These are phyloP conservation scores for Lutraria lutraria DNA, from an alignment of 2,888 invertebrate species.

Conservation along the genomic window DNA sequence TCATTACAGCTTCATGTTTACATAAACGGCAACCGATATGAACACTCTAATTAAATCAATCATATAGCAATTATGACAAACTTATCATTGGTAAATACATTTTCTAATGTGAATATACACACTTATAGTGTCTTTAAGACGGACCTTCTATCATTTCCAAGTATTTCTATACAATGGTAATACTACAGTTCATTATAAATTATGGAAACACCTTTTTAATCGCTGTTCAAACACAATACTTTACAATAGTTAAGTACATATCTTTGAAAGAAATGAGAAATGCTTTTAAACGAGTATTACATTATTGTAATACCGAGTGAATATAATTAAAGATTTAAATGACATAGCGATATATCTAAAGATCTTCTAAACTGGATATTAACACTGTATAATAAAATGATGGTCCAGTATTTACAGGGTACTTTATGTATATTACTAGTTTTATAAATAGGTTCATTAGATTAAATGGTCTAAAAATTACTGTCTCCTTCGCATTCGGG, in stretches of 20 bases:
- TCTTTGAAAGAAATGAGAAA: background rate
- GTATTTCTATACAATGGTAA: background rate
- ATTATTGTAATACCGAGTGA: background rate
- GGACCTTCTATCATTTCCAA: background rate
- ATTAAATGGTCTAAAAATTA: too few species aligned
- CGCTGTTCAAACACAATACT: background rate
- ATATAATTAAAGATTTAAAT: background rate
- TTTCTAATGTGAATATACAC: background rate
- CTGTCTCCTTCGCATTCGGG: too few species aligned
- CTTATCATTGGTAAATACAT: background rate
- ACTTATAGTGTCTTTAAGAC: background rate
- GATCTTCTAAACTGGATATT: background rate
- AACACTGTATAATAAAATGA: background rate
- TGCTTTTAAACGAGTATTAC: background rate
- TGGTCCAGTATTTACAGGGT: background rate
- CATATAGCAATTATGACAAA: conserved; percentile 1
- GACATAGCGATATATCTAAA: background rate
- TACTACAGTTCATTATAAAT: background rate
- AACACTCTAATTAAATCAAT: background rate
- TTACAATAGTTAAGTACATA: background rate
- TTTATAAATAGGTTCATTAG: too few species aligned
- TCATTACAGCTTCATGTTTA: background rate
- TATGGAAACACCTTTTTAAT: background rate
- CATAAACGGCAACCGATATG: background rate
- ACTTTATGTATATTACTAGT: too few species aligned